phyloP scores from a whole-genome alignment of 2,797 vertebrate genomes.

The Zenarchopterus dispar region DNA sequence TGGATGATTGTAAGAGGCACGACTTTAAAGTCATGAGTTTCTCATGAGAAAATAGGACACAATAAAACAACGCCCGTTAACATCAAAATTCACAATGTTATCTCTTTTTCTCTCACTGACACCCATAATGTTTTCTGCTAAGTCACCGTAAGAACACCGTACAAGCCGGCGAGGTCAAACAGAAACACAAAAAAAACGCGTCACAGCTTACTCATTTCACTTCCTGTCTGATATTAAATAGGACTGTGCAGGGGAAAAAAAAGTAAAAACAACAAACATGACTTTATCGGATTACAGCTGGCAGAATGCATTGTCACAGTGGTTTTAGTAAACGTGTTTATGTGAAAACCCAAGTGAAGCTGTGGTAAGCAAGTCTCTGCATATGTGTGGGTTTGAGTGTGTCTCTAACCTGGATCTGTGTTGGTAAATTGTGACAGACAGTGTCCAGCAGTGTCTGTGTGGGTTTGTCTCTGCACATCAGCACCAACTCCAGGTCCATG shows the following conservation, averaged over 20 bases:
- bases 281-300: neutral
- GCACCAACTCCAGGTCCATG: conserved; percentile 97
- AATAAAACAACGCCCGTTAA: conserved; percentile 47
- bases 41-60: conserved; percentile 71
- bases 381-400: conserved; percentile 1
- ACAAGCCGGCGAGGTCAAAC: conserved; percentile 5
- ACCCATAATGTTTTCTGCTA: conserved; percentile 7
- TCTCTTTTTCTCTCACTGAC: conserved; percentile 32
- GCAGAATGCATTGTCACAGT: neutral
- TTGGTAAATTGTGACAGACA: conserved; percentile 93
- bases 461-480: conserved; percentile 98
- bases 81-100: conserved; percentile 48
- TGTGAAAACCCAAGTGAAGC: conserved; percentile 5
- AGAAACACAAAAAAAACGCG: neutral
- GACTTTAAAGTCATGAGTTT: conserved; percentile 49
- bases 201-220: neutral
- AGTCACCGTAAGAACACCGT: neutral
- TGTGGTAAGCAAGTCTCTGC: neutral
- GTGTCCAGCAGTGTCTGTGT: conserved; percentile 91
- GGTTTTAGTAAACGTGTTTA: neutral
- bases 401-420: conserved; percentile 92
- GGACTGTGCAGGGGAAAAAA: neutral
- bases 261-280: neutral
- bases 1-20: conserved; percentile 34
- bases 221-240: too few relatives aligned